These are phyloP conservation scores for Microtus oregoni DNA, from an alignment of 2,113 vertebrate genomes.

Conservation along the genomic window DNA sequence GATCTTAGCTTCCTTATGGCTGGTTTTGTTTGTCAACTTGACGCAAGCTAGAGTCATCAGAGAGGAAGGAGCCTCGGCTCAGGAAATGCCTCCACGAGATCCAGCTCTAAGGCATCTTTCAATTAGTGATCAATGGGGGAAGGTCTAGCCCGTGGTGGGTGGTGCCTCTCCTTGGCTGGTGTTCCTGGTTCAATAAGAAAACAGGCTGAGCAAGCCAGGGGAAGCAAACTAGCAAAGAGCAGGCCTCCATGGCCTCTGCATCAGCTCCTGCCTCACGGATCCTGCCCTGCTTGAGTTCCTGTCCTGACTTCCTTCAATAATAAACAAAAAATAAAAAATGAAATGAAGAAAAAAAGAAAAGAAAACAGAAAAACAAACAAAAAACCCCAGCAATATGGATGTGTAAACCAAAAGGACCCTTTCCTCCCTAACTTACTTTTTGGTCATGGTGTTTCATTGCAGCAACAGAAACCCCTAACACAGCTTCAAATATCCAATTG, in stretches of 20 bases:
- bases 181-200: not conserved
- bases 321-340: too few relatives aligned
- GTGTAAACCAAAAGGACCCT: not conserved
- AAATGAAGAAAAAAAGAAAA: too few relatives aligned
- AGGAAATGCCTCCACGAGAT: not conserved
- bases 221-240: not conserved
- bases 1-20: not conserved
- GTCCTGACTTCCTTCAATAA: too few relatives aligned
- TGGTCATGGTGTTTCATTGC: not conserved
- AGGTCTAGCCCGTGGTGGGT: not conserved
- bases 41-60: not conserved
- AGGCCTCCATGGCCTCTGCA: not conserved
- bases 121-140: not conserved
- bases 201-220: not conserved
- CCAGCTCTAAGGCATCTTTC: not conserved
- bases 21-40: not conserved
- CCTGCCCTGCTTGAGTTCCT: too few relatives aligned
- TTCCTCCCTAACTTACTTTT: not conserved
- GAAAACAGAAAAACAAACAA: too few relatives aligned
- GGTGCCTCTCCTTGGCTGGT: not conserved
- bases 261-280: too few relatives aligned
- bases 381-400: not conserved
- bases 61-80: not conserved
- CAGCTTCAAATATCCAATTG: not conserved
- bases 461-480: not conserved